A percentile compares a stretch with the other conserved stretches of the same genome.
phyloP scores from a whole-genome alignment of 1,140 invertebrate genomes.

The Scaptomyza graminum region DNA sequence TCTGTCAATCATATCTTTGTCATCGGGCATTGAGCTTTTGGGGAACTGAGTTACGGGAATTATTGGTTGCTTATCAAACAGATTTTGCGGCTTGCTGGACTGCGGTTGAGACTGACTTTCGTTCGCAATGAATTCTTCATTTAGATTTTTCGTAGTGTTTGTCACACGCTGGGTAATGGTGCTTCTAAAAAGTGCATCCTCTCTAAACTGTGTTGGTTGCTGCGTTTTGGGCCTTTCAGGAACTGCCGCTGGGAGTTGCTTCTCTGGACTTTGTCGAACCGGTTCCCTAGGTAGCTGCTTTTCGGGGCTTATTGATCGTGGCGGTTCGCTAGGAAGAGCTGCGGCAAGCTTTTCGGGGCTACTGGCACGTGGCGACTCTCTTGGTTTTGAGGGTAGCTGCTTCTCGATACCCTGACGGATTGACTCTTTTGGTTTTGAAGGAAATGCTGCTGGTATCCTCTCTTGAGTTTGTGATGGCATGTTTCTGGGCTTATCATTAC shows the following conservation, averaged over 20 bases:
- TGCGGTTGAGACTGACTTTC: conserved; percentile 51
- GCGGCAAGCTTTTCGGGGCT: conserved; percentile 11
- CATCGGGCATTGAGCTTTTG: background rate
- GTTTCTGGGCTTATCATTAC: conserved; percentile 24
- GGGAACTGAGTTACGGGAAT: background rate
- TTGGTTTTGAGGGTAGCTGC: conserved; percentile 5
- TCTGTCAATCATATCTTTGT: conserved; percentile 11
- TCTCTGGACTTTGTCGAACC: conserved; percentile 12
- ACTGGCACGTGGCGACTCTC: conserved; percentile 6
- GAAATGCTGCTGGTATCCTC: conserved; percentile 2
- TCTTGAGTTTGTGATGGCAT: conserved; percentile 6
- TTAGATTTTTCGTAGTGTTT: conserved; percentile 55
- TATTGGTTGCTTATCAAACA: background rate
- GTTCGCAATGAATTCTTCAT: conserved; percentile 72
- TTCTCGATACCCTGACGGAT: conserved; percentile 13
- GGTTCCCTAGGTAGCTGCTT: conserved; percentile 20
- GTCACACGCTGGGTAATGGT: conserved; percentile 46
- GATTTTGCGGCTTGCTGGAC: background rate
- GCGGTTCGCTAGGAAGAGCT: conserved; percentile 5
- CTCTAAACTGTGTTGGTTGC: conserved; percentile 21
- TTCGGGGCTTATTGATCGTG: conserved; percentile 20
- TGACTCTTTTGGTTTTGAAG: conserved; percentile 18
- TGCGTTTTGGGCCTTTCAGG: conserved; percentile 9
- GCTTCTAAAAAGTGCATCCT: conserved; percentile 53
- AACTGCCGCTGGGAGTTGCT: background rate